A percentile compares a stretch with the other conserved stretches of the same genome.
Conservation (phyloP, 2,113 vertebrate genomes). For the Mormyrus lacerda region DNA sequence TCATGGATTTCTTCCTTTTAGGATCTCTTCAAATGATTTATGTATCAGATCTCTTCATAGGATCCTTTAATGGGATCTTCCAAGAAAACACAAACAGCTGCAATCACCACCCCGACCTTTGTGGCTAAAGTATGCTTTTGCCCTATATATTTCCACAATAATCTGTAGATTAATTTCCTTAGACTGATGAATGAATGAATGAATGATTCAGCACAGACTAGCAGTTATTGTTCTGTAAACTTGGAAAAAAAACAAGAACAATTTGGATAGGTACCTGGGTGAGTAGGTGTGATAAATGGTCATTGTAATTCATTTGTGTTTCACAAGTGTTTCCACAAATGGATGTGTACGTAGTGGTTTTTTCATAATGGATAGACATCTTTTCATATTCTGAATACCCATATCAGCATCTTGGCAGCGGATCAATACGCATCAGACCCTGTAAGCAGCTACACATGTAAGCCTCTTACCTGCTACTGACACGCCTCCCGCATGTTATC, state of each 20-base stretch:
- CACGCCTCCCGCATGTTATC: background rate
- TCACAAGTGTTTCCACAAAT: background rate
- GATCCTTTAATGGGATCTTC: background rate
- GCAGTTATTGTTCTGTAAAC: background rate
- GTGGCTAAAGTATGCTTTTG: background rate
- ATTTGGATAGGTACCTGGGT: background rate
- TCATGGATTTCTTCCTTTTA: background rate
- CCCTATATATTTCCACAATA: background rate
- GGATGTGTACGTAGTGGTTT: background rate
- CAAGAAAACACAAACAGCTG: background rate
- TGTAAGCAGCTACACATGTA: constrained; percentile 14
- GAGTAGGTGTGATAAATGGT: background rate
- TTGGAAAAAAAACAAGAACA: background rate
- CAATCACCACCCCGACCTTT: background rate
- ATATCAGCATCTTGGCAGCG: background rate
- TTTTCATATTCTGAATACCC: background rate
- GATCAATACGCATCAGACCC: constrained; percentile 2
- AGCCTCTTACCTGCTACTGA: constrained; percentile 13
- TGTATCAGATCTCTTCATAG: background rate
- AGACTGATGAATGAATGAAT: background rate
- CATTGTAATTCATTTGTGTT: background rate
- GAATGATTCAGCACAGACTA: background rate
- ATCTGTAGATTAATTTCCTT: background rate
- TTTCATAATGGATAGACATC: background rate
- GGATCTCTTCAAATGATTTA: background rate